These are phyloP conservation scores for Bellardia pandia DNA, from an alignment of 2,888 invertebrate species.

Conservation along the genomic window DNA sequence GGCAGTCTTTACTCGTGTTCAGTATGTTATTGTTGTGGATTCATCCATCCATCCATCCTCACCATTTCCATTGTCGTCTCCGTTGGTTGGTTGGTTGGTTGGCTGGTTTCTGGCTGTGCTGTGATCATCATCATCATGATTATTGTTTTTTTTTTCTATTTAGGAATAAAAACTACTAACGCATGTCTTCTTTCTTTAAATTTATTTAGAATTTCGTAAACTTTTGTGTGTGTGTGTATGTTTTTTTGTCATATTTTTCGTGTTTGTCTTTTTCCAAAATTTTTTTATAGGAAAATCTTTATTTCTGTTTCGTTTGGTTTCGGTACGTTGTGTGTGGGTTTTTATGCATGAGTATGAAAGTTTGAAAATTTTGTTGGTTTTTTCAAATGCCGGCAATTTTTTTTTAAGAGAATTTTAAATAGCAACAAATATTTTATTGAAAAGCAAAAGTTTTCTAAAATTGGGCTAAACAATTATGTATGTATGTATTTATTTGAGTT, in stretches of 20 bases:
- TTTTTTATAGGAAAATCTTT: not conserved
- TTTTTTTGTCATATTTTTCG: slow-evolving; percentile 49
- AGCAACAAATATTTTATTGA: slow-evolving; percentile 58
- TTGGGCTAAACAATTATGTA: slow-evolving; percentile 30
- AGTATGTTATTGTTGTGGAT: slow-evolving; percentile 19
- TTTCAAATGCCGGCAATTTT: not conserved
- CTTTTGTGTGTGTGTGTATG: not conserved
- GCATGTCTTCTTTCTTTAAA: slow-evolving; percentile 35
- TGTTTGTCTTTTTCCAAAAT: slow-evolving; percentile 48
- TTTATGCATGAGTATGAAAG: slow-evolving; percentile 54
- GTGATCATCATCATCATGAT: slow-evolving; percentile 21
- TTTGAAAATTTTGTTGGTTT: slow-evolving; percentile 50
- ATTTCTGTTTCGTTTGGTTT: not conserved
- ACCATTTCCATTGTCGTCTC: slow-evolving; percentile 53
- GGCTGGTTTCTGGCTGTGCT: slow-evolving; percentile 17
- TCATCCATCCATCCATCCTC: slow-evolving; percentile 13
- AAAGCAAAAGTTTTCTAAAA: slow-evolving; percentile 66
- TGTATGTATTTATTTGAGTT: not conserved
- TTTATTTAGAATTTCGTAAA: slow-evolving; percentile 57
- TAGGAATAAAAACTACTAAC: slow-evolving; percentile 19
- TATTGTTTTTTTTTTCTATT: not conserved
- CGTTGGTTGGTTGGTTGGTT: slow-evolving; percentile 26
- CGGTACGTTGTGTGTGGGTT: slow-evolving; percentile 63
- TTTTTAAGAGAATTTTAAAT: slow-evolving; percentile 50
- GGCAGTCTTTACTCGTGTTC: slow-evolving; percentile 2